These are phyloP conservation scores for Rhopalosiphum padi DNA, from an alignment of 1,140 invertebrate genomes.

Conservation along the genomic window DNA sequence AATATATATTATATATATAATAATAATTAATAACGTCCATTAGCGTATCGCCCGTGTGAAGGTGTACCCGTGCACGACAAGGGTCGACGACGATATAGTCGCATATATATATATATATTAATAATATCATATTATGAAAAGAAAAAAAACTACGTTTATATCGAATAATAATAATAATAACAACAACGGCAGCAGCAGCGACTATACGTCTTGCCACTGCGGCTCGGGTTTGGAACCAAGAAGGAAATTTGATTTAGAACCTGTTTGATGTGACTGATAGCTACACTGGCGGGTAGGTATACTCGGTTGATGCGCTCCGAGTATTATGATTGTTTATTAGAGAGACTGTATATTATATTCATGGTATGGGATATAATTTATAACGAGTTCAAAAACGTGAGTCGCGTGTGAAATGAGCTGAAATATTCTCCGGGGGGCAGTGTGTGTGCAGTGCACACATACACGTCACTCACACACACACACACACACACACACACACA, in stretches of 20 bases:
- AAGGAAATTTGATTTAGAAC: slow-evolving; percentile 55
- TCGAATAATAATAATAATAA: slow-evolving; percentile 18
- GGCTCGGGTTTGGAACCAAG: not conserved
- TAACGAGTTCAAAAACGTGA: slow-evolving; percentile 52
- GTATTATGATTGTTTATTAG: slow-evolving; percentile 45
- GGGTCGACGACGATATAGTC: not conserved
- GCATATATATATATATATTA: not conserved
- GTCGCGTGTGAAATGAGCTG: slow-evolving; percentile 42
- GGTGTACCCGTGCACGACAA: not conserved
- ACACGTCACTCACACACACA: not conserved
- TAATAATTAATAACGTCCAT: not conserved
- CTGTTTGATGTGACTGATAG: slow-evolving; percentile 57
- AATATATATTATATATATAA: not conserved
- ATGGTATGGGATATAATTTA: slow-evolving; percentile 36
- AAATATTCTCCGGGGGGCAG: slow-evolving; percentile 30
- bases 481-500: not conserved
- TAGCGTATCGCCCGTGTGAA: not conserved
- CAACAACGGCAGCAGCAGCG: not conserved
- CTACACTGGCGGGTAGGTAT: not conserved
- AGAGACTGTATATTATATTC: not conserved
- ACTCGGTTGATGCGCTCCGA: slow-evolving; percentile 13
- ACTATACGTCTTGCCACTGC: not conserved
- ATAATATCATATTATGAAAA: not conserved
- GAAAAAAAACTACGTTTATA: not conserved
- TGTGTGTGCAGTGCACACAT: not conserved